Evolutionary conservation across 2,888 invertebrate species (phyloP).

Genomic region (Tiliacea citrago): DNA sequence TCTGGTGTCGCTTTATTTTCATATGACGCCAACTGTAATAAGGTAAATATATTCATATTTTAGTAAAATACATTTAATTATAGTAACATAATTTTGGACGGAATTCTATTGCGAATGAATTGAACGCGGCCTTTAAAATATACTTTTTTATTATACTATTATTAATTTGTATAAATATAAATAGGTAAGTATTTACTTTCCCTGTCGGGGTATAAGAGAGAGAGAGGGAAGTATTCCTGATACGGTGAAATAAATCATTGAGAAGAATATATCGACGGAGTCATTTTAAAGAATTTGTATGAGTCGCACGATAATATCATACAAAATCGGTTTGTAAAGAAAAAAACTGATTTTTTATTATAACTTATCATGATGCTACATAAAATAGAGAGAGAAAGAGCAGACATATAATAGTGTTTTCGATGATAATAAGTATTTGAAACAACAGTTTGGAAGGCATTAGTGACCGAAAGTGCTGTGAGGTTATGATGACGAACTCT

Average conservation of each 20-base stretch:
- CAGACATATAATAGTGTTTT: background rate
- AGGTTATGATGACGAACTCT: no score
- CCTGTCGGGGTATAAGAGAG: slow-evolving; percentile 22
- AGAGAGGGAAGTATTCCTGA: slow-evolving; percentile 55
- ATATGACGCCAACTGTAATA: slow-evolving; percentile 17
- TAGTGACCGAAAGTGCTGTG: background rate
- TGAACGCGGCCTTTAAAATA: slow-evolving; percentile 57
- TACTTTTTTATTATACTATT: slow-evolving; percentile 36
- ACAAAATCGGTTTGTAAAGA: background rate
- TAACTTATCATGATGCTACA: background rate
- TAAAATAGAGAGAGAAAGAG: background rate
- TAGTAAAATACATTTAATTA: slow-evolving; percentile 55
- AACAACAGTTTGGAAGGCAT: slow-evolving; percentile 13
- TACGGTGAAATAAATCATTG: background rate
- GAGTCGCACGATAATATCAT: slow-evolving; percentile 4
- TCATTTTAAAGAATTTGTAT: slow-evolving; percentile 10
- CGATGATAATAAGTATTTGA: background rate
- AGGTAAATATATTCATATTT: slow-evolving; percentile 60
- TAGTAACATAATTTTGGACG: slow-evolving; percentile 84
- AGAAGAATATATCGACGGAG: slow-evolving; percentile 33
- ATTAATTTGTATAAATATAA: slow-evolving; percentile 59
- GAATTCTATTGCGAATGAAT: slow-evolving; percentile 77
- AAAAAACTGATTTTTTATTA: background rate
- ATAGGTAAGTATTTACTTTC: slow-evolving; percentile 42
- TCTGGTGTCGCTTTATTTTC: background rate